These are phyloP conservation scores for Rhopalosiphum padi DNA, from an alignment of 1,140 invertebrate species.

Conservation along the genomic window DNA sequence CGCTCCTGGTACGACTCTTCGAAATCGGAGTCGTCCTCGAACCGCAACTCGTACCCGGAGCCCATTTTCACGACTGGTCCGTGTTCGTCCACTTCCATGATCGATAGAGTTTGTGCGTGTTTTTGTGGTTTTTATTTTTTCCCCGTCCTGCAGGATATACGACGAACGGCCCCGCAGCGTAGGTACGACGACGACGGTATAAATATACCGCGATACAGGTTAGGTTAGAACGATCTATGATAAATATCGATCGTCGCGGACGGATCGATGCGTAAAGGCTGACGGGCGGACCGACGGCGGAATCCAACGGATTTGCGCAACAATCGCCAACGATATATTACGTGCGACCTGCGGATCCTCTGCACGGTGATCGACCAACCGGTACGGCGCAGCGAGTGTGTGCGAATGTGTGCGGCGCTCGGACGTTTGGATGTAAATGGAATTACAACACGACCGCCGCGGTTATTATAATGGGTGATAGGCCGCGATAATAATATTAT, in stretches of 20 bases:
- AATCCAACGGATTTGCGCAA: not conserved
- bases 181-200: too few relatives aligned
- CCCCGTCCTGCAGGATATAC: too few relatives aligned
- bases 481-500: not conserved
- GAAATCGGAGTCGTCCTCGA: not conserved
- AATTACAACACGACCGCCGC: not conserved
- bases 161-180: too few relatives aligned
- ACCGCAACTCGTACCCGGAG: not conserved
- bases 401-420: not conserved
- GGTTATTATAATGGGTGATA: not conserved
- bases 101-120: not conserved
- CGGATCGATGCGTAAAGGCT: too few relatives aligned
- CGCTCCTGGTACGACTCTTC: not conserved
- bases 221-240: too few relatives aligned
- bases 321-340: not conserved
- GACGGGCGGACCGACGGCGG: too few relatives aligned
- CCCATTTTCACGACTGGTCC: conserved; percentile 23
- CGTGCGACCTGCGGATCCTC: too few relatives aligned
- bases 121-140: not conserved
- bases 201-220: too few relatives aligned
- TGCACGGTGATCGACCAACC: not conserved
- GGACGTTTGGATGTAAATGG: not conserved
- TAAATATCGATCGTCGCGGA: too few relatives aligned
- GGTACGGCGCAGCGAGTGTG: not conserved
- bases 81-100: not conserved